Conservation (phyloP, 2,888 invertebrate species). For the Chironomus tentans region DNA sequence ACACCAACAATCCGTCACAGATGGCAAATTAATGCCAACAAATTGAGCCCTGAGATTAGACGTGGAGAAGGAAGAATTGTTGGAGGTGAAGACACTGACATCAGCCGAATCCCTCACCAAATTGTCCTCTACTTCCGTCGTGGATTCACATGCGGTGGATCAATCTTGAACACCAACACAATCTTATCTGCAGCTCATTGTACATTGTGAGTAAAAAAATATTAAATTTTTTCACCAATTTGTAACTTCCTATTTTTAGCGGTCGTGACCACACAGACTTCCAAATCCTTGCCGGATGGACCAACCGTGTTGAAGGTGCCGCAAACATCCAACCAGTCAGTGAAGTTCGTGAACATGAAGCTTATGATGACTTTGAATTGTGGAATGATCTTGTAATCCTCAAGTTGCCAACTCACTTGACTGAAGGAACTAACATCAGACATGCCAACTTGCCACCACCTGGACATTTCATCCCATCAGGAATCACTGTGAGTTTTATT, state of each 20-base stretch:
- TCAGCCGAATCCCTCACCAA: not conserved
- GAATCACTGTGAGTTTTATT: not conserved
- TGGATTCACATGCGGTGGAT: conserved; percentile 7
- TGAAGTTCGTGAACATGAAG: conserved; percentile 1
- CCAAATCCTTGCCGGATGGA: not conserved
- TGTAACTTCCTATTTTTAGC: too few species aligned
- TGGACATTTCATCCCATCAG: not conserved
- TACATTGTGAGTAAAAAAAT: conserved; percentile 11
- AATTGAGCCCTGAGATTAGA: not conserved
- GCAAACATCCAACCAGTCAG: not conserved
- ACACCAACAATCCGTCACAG: not conserved
- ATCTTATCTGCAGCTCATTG: conserved; percentile 14
- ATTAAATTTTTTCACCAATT: too few species aligned
- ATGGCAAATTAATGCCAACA: not conserved
- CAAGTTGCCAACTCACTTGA: not conserved
- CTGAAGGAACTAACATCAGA: not conserved
- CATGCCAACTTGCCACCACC: not conserved
- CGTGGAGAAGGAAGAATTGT: conserved; percentile 5
- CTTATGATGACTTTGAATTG: conserved; percentile 4
- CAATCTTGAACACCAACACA: not conserved
- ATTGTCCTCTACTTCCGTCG: not conserved
- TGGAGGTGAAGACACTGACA: conserved; percentile 6
- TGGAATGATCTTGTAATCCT: not conserved
- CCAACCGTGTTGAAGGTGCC: not conserved
- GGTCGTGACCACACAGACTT: not conserved